These are phyloP conservation scores for Strix occidentalis DNA, from an alignment of 2,797 vertebrate species.

Conservation along the genomic window DNA sequence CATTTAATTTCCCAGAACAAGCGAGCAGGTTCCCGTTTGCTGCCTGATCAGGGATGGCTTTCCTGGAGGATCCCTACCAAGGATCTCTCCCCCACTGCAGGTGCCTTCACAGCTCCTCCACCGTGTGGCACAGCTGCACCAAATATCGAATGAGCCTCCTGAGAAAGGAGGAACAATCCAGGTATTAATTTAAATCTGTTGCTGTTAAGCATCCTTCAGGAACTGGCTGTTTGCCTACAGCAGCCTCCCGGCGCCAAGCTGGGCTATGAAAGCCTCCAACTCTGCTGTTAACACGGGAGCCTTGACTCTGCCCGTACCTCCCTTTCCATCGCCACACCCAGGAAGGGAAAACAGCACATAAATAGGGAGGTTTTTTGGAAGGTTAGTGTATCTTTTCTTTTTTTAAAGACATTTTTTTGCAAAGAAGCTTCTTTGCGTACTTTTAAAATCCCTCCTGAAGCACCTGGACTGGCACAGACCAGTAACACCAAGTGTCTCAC, in stretches of 20 bases:
- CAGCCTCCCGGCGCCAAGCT: neutral
- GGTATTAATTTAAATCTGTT: too few species aligned
- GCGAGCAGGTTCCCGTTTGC: neutral
- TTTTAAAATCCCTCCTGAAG: neutral
- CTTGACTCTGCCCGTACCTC: neutral
- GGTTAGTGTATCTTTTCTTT: too few species aligned
- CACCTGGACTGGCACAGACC: neutral
- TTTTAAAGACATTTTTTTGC: neutral
- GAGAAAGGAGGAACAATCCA: neutral
- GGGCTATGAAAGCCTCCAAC: neutral
- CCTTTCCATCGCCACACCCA: rapidly evolving
- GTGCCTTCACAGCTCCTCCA: neutral
- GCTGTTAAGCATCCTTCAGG: neutral
- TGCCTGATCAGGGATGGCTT: neutral
- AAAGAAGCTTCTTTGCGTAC: neutral
- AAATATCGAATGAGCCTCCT: neutral
- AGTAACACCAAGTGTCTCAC: too few species aligned
- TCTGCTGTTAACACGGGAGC: neutral
- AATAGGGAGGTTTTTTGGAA: neutral
- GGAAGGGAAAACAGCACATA: neutral
- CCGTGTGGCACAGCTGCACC: neutral
- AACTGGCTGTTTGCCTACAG: neutral
- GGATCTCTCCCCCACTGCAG: neutral
- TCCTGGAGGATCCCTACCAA: neutral
- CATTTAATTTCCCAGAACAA: neutral